These are phyloP conservation scores for Tenebrio molitor DNA, from an alignment of 1,140 invertebrate species.

Conservation along the genomic window DNA sequence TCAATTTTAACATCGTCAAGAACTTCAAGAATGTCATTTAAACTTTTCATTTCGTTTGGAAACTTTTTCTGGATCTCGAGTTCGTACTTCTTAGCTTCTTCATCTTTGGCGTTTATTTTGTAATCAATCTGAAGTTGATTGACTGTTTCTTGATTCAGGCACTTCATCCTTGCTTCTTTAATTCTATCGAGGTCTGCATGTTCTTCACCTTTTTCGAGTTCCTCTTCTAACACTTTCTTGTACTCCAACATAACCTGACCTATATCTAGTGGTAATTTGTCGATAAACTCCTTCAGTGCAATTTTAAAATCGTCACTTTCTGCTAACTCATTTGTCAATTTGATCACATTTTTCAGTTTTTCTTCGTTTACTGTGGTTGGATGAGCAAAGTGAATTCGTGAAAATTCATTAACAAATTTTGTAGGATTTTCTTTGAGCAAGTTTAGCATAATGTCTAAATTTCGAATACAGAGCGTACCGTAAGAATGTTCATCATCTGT, in stretches of 20 bases:
- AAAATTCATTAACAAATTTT: not conserved
- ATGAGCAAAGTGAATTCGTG: not conserved
- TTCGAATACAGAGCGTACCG: not conserved
- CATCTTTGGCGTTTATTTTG: not conserved
- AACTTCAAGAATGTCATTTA: not conserved
- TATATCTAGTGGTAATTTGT: not conserved
- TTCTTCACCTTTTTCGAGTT: not conserved
- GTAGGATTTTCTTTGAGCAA: not conserved
- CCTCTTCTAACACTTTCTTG: slow-evolving; percentile 7
- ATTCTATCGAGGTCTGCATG: not conserved
- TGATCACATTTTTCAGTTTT: not conserved
- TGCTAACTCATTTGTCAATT: not conserved
- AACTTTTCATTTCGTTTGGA: not conserved
- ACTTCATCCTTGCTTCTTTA: not conserved
- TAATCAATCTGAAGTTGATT: not conserved
- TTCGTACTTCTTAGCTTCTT: not conserved
- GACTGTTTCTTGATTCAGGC: not conserved
- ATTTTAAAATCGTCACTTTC: not conserved
- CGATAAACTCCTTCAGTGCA: not conserved
- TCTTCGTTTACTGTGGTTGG: not conserved
- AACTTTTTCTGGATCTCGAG: not conserved
- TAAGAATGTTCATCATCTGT: not conserved
- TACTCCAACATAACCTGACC: not conserved
- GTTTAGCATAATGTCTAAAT: not conserved
- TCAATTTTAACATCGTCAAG: not conserved